Base-by-base conservation (phyloP, 37 sponge, comb jelly and placozoan species). In the Oopsacas minuta region DNA sequence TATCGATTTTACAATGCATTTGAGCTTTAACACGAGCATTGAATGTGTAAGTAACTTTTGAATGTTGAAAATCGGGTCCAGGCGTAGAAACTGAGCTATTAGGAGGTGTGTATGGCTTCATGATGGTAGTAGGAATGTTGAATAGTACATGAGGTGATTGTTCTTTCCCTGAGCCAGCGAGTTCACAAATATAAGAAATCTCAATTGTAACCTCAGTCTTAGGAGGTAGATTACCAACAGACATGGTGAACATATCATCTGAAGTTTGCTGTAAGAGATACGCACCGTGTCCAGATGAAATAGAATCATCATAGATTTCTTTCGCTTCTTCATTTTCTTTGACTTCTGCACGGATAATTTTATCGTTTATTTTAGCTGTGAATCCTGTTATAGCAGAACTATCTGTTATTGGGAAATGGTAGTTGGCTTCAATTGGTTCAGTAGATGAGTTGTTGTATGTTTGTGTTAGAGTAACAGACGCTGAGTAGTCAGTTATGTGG, bases 281-380 rank as follows among this genome's bases (percentile, higher is more conserved):
- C 28, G 75, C 75, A 12, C 75, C 75, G 20, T 61, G 75, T 12
- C 75, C 75, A 3, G 75, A 61, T 61, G 75, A 10, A 25, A 61
- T n/a, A 61, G 28, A 32, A 12, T 61, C 75, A 12, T 61, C 75
- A 61, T 61, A 61, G 1, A 61, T 34, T 15, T 42, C 32, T 34
- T 61, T 61, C 75, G 75, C 75, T 61, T 61, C 75, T 61, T 61
- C 75, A 34, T 61, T n/a, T 12, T 61, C 75, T 12, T 61, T 61
- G 5, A 61, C 30, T n/a, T 61, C 75, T 5, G 75, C 75, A 32
- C 75, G 7, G 22, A 61, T 61, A 32, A 61, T 61, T n/a, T 61
- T 61, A n/a, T 61, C 75, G 30, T 61, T 61, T 7, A 61, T 61
- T n/a, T 61, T 61, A 61, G 75, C 75, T n/a, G 75, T 61, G 22